Evolutionary conservation across 2,888 invertebrate species (phyloP).

Genomic region (Limnephilus lunatus): DNA sequence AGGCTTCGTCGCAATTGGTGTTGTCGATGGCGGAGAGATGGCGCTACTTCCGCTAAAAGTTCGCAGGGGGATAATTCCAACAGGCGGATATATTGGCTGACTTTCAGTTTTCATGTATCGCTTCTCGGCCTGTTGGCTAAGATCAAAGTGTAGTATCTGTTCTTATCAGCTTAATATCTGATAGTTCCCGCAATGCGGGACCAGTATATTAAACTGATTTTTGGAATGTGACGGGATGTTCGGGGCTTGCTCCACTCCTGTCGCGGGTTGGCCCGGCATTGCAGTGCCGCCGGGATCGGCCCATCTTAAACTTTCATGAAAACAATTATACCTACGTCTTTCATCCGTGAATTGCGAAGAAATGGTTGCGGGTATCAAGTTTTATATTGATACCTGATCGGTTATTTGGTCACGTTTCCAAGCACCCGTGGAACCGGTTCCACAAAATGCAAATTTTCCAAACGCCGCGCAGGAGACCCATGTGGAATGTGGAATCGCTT

Average conservation of each 20-base stretch:
- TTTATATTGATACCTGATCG: too few species aligned
- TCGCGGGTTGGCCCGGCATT: slow-evolving; percentile 83
- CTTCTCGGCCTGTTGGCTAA: slow-evolving; percentile 78
- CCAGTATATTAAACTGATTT: slow-evolving; percentile 79
- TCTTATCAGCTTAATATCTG: slow-evolving; percentile 67
- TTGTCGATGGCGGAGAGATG: not conserved
- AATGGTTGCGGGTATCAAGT: too few species aligned
- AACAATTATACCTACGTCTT: too few species aligned
- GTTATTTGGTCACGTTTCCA: too few species aligned
- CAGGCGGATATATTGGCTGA: not conserved
- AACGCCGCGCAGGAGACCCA: too few species aligned
- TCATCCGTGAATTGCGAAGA: too few species aligned
- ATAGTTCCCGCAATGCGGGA: slow-evolving; percentile 73
- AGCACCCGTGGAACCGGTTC: too few species aligned
- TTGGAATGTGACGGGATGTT: slow-evolving; percentile 77
- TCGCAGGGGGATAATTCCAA: not conserved
- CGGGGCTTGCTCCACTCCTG: slow-evolving; percentile 82
- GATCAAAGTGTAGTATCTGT: slow-evolving; percentile 67
- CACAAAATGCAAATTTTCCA: too few species aligned
- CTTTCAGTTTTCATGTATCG: slow-evolving; percentile 68
- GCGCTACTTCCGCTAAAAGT: not conserved
- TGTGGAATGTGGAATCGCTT: too few species aligned
- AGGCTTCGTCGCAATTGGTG: not conserved
- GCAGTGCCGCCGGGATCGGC: slow-evolving; percentile 80
- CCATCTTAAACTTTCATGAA: slow-evolving; percentile 45